Percentiles rank a stretch among this genome's conserved stretches.
Conservation (phyloP, 1,140 invertebrate species). For the Eriocheir sinensis region DNA sequence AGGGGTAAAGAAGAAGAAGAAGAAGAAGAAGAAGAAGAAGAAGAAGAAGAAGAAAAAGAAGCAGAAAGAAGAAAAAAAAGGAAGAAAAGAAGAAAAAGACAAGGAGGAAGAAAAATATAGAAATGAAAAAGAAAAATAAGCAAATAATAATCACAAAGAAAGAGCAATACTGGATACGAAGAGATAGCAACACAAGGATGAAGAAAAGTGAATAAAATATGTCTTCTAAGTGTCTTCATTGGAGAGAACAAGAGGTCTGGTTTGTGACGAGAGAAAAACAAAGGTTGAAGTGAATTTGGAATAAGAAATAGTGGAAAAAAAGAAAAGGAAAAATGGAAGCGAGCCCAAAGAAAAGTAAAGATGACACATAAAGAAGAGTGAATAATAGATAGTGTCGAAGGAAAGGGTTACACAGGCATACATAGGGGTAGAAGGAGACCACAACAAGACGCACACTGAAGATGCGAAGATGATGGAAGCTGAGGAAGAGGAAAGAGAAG, state of each 20-base stretch:
- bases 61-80: background rate
- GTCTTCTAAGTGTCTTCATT: too few relatives aligned
- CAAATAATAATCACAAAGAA: background rate
- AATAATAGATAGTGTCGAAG: background rate
- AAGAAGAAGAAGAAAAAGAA: background rate
- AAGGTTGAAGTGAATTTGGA: too few relatives aligned
- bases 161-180: background rate
- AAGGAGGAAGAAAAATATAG: constrained; percentile 6
- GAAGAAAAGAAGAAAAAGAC: background rate
- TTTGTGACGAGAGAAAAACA: too few relatives aligned
- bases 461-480: background rate
- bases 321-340: constrained; percentile 7
- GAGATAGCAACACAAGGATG: background rate
- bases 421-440: background rate
- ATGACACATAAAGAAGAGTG: background rate
- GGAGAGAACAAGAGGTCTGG: too few relatives aligned
- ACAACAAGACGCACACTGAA: background rate
- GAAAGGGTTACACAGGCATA: too few relatives aligned
- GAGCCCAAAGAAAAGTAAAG: background rate
- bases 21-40: background rate
- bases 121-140: background rate
- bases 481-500: background rate
- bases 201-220: too few relatives aligned
- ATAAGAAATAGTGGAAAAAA: too few relatives aligned
- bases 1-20: background rate